phyloP scores from a whole-genome alignment of 2,797 vertebrate genomes.

The Helarctos malayanus region DNA sequence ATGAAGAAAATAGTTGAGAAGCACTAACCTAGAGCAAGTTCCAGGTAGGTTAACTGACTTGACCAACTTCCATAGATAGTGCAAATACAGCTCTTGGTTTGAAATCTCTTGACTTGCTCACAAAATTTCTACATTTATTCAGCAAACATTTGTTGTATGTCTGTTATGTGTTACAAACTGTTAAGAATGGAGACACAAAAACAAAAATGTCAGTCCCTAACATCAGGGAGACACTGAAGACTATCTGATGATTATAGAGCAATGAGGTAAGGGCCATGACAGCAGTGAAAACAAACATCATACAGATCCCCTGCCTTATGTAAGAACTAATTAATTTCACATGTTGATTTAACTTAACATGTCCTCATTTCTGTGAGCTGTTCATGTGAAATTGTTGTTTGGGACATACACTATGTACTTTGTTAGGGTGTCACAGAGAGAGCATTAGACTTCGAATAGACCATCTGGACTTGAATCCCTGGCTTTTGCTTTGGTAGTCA shows the following conservation, averaged over 20 bases:
- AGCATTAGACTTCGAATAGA: background rate
- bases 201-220: background rate
- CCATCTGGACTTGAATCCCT: background rate
- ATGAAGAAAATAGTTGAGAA: background rate
- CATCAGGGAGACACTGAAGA: background rate
- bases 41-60: background rate
- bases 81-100: background rate
- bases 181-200: background rate
- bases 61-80: background rate
- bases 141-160: background rate
- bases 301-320: background rate
- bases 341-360: background rate
- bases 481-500: background rate
- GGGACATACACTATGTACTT: background rate
- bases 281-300: background rate
- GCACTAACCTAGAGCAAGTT: background rate
- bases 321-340: background rate
- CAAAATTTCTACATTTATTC: conserved; percentile 7
- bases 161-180: background rate
- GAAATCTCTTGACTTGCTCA: background rate
- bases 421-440: background rate
- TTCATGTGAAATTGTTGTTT: conserved; percentile 14
- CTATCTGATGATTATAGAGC: background rate
- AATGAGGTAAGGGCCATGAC: background rate
- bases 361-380: background rate